phyloP scores from a whole-genome alignment of 2,888 invertebrate species.

The Zelleria hepariella region DNA sequence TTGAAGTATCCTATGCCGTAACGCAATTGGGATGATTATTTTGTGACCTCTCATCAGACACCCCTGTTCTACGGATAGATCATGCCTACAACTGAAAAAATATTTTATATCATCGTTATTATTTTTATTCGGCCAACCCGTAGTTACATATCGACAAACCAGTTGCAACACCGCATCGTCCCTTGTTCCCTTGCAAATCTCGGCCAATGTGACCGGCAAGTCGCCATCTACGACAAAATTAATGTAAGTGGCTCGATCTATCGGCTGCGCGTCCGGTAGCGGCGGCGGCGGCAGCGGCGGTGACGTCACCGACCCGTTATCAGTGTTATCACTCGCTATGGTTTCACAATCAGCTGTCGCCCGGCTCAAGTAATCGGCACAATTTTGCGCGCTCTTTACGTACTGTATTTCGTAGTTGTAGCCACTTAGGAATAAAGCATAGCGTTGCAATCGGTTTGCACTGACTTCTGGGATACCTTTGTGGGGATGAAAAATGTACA shows the following conservation, averaged over 20 bases:
- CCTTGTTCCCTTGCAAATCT: background rate
- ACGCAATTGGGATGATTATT: background rate
- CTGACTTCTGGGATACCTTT: conserved; percentile 9
- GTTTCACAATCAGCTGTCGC: background rate
- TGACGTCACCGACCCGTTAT: background rate
- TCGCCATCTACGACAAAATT: conserved; percentile 6
- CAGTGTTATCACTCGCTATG: background rate
- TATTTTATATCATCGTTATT: background rate
- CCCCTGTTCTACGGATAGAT: background rate
- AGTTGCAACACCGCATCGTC: background rate
- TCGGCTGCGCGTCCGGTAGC: background rate
- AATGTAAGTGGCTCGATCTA: conserved; percentile 10
- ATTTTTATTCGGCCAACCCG: conserved; percentile 9
- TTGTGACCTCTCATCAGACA: conserved; percentile 1
- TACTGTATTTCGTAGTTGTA: conserved; percentile 7
- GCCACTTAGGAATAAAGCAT: conserved; percentile 1
- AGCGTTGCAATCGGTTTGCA: conserved; percentile 7
- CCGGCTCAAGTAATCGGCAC: conserved; percentile 3
- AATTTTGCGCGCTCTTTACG: background rate
- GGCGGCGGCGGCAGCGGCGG: background rate
- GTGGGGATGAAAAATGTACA: conserved; percentile 7
- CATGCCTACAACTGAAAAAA: background rate
- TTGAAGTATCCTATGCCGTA: background rate
- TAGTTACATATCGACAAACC: background rate
- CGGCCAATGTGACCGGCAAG: conserved; percentile 3